These are phyloP conservation scores for Hystrix cristata DNA, from an alignment of 2,113 vertebrate genomes.

Conservation along the genomic window DNA sequence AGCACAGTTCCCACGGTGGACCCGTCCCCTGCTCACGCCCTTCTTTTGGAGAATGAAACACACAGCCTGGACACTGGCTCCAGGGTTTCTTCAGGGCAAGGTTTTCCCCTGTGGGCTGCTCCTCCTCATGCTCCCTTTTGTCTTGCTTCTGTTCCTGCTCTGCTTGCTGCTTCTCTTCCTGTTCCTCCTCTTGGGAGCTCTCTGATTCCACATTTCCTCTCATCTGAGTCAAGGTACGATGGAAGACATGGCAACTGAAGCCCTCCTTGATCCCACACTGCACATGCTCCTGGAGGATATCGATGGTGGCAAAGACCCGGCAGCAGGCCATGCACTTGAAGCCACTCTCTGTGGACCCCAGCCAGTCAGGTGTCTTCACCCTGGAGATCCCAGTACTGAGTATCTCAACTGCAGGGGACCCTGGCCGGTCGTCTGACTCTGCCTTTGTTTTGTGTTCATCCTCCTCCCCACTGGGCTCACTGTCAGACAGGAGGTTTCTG, in stretches of 20 bases:
- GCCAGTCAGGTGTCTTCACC: conserved; percentile 73
- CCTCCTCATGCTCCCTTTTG: background rate
- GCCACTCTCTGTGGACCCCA: conserved; percentile 72
- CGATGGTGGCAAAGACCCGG: conserved; percentile 71
- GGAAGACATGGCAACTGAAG: conserved; percentile 81
- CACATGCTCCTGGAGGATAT: conserved; percentile 72
- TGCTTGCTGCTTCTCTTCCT: background rate
- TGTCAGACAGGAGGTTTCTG: conserved; percentile 71
- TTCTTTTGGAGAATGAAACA: conserved; percentile 73
- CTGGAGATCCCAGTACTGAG: background rate
- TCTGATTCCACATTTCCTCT: background rate
- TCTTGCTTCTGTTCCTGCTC: background rate
- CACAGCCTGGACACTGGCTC: conserved; percentile 71
- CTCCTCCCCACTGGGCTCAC: conserved; percentile 21
- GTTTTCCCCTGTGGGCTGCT: background rate
- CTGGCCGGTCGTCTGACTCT: background rate
- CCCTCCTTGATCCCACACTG: conserved; percentile 67
- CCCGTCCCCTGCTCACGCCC: conserved; percentile 62
- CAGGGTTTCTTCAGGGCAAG: background rate
- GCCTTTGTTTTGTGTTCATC: conserved; percentile 32
- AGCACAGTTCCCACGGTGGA: background rate
- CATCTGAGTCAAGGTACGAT: conserved; percentile 76
- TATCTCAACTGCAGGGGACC: background rate
- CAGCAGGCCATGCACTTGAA: conserved; percentile 82
- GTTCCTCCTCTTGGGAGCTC: background rate